phyloP scores from a whole-genome alignment of 1,140 invertebrate species.

The Eriosoma lanigerum region DNA sequence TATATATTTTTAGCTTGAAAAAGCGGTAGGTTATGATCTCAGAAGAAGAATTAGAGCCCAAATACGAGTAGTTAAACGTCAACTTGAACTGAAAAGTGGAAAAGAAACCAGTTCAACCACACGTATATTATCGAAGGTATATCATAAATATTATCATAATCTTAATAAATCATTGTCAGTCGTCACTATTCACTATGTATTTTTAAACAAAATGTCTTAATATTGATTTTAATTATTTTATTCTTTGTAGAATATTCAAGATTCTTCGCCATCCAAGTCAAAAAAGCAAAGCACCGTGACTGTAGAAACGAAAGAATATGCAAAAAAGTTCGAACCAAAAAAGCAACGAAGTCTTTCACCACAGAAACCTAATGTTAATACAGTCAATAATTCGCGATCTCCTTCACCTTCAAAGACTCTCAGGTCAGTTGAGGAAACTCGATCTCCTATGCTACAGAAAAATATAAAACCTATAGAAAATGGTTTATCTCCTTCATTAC shows the following conservation, averaged over 20 bases:
- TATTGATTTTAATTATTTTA: too few species aligned
- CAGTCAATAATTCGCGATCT: neutral
- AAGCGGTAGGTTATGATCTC: conserved; percentile 72
- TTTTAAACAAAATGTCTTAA: too few species aligned
- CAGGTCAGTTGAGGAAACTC: conserved; percentile 1
- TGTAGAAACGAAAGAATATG: neutral
- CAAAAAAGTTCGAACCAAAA: neutral
- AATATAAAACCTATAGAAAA: neutral
- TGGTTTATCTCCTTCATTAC: neutral
- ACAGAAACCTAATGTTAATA: conserved; percentile 2
- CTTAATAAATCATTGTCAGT: neutral
- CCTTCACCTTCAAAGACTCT: conserved; percentile 23
- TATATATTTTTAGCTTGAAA: conserved; percentile 65
- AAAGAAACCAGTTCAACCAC: neutral
- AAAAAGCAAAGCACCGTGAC: conserved; percentile 16
- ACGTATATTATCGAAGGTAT: conserved; percentile 13
- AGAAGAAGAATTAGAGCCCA: conserved; percentile 72
- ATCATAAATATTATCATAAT: neutral
- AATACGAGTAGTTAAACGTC: conserved; percentile 69
- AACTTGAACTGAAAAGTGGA: conserved; percentile 57
- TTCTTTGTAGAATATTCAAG: neutral
- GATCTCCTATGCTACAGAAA: neutral
- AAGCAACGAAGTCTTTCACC: conserved; percentile 30
- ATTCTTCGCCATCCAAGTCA: neutral
- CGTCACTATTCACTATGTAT: neutral